Conservation (phyloP, 2,113 vertebrate genomes). For the Phaethon lepturus region DNA sequence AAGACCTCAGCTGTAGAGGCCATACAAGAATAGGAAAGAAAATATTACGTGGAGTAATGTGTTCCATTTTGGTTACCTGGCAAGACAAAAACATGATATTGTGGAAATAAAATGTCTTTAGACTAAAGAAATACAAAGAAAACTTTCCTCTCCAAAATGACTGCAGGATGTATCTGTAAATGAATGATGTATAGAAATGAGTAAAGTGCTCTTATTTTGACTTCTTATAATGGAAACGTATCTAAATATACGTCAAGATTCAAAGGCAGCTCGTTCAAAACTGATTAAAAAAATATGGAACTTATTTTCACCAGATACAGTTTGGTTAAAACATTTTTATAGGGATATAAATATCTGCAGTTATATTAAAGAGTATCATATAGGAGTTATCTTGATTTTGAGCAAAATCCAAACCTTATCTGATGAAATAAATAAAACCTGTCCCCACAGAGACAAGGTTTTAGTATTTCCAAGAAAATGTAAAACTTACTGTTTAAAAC, state of each 20-base stretch:
- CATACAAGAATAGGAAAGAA: not conserved
- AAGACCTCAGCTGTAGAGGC: not conserved
- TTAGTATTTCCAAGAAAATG: not conserved
- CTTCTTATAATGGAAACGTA: not conserved
- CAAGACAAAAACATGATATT: not conserved
- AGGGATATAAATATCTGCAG: not conserved
- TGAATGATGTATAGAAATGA: not conserved
- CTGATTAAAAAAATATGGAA: not conserved
- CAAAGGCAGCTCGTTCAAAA: not conserved
- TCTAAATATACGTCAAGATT: constrained; percentile 9
- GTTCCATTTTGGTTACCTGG: not conserved
- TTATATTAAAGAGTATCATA: not conserved
- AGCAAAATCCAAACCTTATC: not conserved
- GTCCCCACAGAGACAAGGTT: not conserved
- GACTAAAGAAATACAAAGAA: not conserved
- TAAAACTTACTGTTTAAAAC: not conserved
- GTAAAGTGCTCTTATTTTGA: not conserved
- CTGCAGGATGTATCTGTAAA: not conserved
- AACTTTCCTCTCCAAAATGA: not conserved
- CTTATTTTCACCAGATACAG: not conserved
- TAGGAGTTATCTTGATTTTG: not conserved
- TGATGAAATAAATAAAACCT: not conserved
- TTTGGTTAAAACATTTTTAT: not conserved
- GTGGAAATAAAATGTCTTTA: not conserved
- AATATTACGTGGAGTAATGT: not conserved